Conservation (phyloP, 2,113 vertebrate species). For the Hemichromis elongatus region DNA sequence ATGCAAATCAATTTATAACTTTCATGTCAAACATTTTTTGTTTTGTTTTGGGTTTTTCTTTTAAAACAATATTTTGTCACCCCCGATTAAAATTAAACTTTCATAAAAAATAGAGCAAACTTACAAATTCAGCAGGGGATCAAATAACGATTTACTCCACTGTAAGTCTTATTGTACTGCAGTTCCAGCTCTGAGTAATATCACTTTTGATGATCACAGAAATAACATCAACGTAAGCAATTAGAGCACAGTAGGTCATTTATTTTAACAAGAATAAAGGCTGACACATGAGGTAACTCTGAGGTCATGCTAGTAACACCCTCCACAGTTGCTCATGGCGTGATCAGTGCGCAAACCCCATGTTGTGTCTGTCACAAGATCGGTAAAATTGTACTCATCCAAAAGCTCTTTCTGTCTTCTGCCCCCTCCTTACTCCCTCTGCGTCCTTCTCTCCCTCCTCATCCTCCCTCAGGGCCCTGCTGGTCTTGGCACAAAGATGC, state of each 20-base stretch:
- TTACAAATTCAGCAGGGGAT: not conserved
- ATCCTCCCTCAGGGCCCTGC: slow-evolving; percentile 57
- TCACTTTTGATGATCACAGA: not conserved
- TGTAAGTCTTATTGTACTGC: not conserved
- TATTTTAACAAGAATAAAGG: not conserved
- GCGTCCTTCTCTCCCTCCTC: slow-evolving; percentile 17
- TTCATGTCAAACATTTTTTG: fast-evolving
- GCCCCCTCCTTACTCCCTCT: not conserved
- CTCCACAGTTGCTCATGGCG: not conserved
- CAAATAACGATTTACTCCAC: not conserved
- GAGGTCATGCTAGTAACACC: not conserved
- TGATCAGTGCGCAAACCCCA: not conserved
- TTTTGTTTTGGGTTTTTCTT: not conserved
- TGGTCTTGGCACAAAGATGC: slow-evolving; percentile 65
- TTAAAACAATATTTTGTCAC: not conserved
- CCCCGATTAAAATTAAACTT: not conserved
- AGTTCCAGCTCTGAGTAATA: not conserved
- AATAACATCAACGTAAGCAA: not conserved
- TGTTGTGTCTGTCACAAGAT: slow-evolving; percentile 2
- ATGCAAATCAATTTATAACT: not conserved
- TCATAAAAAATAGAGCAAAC: not conserved
- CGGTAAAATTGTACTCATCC: slow-evolving; percentile 15
- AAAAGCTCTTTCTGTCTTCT: not conserved
- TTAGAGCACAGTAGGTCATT: not conserved
- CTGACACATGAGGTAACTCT: not conserved